Percentiles rank a stretch among this genome's conserved stretches.
Conservation (phyloP, 2,797 vertebrate species). For the Rhynchotus rufescens region DNA sequence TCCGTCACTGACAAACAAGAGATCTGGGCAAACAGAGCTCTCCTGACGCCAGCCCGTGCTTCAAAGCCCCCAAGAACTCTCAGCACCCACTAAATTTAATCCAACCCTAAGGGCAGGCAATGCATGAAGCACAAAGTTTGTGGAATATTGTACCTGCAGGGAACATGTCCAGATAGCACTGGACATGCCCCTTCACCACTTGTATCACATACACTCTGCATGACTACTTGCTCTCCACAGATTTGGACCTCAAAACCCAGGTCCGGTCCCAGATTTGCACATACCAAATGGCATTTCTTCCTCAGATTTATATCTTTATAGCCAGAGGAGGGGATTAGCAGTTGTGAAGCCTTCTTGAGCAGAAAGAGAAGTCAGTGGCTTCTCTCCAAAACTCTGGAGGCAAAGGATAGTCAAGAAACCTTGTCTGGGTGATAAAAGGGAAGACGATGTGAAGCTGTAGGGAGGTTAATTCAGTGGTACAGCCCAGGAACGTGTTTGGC, state of each 20-base stretch:
- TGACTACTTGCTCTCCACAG: neutral
- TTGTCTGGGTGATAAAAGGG: neutral
- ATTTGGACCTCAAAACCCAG: neutral
- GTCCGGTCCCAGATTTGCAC: neutral
- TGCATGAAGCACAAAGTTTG: neutral
- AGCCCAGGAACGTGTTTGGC: neutral
- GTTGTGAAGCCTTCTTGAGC: neutral
- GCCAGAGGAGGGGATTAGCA: neutral
- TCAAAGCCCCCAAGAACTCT: neutral
- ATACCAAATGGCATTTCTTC: neutral
- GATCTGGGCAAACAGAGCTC: neutral
- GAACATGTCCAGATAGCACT: neutral
- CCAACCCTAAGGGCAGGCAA: neutral
- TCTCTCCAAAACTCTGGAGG: constrained; percentile 13
- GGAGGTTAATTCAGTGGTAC: neutral
- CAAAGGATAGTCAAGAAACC: neutral
- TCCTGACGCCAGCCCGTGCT: neutral
- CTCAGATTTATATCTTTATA: neutral
- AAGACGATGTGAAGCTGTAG: neutral
- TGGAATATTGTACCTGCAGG: neutral
- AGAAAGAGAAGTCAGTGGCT: neutral
- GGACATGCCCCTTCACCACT: neutral
- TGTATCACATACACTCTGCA: neutral
- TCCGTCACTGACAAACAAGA: neutral
- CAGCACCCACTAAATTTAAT: neutral